phyloP scores from a whole-genome alignment of 2,888 invertebrate species.

The Drosophila neonasuta region DNA sequence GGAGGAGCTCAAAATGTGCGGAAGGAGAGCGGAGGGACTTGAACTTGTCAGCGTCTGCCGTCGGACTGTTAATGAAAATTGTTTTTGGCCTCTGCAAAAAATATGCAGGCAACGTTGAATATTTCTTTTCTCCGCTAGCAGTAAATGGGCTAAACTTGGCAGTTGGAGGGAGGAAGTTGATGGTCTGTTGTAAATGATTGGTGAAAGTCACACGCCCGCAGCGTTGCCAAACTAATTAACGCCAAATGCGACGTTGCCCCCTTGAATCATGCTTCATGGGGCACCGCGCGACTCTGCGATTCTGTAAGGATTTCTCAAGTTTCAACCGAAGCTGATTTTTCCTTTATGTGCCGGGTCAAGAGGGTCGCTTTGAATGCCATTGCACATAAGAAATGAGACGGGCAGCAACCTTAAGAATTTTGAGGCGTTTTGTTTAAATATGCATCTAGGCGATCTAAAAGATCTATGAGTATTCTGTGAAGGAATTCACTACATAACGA shows the following conservation, averaged over 20 bases:
- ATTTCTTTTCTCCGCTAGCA: not conserved
- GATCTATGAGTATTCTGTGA: not conserved
- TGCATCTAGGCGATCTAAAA: not conserved
- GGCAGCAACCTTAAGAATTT: not conserved
- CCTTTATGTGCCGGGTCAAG: not conserved
- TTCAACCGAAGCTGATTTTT: constrained; percentile 4
- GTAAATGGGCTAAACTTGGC: not conserved
- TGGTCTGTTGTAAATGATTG: constrained; percentile 63
- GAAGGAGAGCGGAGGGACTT: constrained; percentile 23
- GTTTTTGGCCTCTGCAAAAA: constrained; percentile 49
- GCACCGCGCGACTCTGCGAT: not conserved
- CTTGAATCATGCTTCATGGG: constrained; percentile 13
- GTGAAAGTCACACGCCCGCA: constrained; percentile 67
- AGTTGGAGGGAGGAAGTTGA: constrained; percentile 13
- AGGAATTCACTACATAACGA: not conserved
- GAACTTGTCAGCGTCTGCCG: constrained; percentile 64
- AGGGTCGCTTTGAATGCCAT: not conserved
- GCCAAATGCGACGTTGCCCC: constrained; percentile 61
- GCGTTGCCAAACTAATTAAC: constrained; percentile 73
- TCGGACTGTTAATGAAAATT: constrained; percentile 72
- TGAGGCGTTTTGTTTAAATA: not conserved
- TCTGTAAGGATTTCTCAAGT: constrained; percentile 22
- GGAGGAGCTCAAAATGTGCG: constrained; percentile 15
- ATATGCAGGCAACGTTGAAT: constrained; percentile 32
- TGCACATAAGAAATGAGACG: not conserved